Base-by-base conservation (phyloP, 92 coral and sea anemone species). In the Zoanthus solanderi region DNA sequence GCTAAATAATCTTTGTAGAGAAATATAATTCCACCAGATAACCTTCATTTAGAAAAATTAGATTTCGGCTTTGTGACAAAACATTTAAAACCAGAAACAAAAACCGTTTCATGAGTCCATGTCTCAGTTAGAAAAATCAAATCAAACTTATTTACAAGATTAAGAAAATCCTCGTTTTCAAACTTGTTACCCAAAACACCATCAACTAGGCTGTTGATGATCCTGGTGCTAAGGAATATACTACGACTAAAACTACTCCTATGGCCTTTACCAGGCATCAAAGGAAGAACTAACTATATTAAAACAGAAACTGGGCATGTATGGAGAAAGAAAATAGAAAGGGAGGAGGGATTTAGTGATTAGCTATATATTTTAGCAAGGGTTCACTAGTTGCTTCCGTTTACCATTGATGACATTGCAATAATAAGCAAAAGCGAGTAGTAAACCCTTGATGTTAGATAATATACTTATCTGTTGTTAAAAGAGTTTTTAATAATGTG, bases 51-150 rank as follows among this genome's bases (percentile, higher is more conserved):
- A 46, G 30, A 69, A 28, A 30, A 73, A n/a, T 73, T 76, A 13
- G 80, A 48, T 18, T 54, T 63, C 10, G 65, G 80, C 60, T 46
- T 76, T 45, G 52, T 54, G 12, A 76, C n/a, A 28, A 76, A 47
- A 76, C 80, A 50, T 46, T 76, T 76, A 76, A 76, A 76, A 76
- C 58, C 80, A n/a, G 80, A 63, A 76, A 76, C 65, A 76, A 76
- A 76, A 76, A 76, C 61, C 15, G 57, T 50, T 76, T n/a, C 23
- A 29, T 47, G 42, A 48, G 80, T 50, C 80, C 80, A 76, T 48
- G 80, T 76, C 60, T 76, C 63, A 12, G 65, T 76, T 54, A 76
- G 9, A 76, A 76, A 53, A 30, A 76, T 10, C 9, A 76, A 76
- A 76, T 76, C 65, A 48, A 76, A 50, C 14, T 11, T 76, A 76